These are phyloP conservation scores for Onychostoma macrolepis DNA, from an alignment of 2,113 vertebrate species.

Conservation along the genomic window DNA sequence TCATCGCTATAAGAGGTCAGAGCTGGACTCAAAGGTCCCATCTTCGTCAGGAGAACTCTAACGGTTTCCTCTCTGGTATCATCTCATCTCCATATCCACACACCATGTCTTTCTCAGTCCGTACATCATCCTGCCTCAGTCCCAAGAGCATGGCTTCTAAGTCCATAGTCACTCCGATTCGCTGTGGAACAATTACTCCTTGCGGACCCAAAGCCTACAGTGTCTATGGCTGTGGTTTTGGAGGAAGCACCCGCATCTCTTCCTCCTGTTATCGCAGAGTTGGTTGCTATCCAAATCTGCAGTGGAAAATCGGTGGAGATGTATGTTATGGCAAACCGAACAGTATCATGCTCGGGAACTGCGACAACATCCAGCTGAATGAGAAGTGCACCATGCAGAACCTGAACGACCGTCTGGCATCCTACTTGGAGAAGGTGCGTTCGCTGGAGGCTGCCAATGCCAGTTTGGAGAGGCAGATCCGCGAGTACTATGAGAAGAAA, in stretches of 20 bases:
- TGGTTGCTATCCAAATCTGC: background rate
- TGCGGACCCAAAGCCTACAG: slow-evolving; percentile 79
- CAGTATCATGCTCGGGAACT: background rate
- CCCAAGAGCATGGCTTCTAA: slow-evolving; percentile 21
- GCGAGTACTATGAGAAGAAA: slow-evolving; percentile 87
- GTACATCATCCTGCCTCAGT: background rate
- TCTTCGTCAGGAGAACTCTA: slow-evolving; percentile 31
- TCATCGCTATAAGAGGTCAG: slow-evolving; percentile 71
- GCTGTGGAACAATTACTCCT: slow-evolving; percentile 55
- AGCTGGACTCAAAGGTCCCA: slow-evolving; percentile 55
- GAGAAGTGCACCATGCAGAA: slow-evolving; percentile 96
- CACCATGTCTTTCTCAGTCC: slow-evolving; percentile 49
- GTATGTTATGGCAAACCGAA: background rate
- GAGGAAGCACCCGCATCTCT: slow-evolving; percentile 78
- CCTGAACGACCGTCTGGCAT: slow-evolving; percentile 89
- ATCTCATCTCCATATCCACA: slow-evolving; percentile 51
- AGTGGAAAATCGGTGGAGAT: background rate
- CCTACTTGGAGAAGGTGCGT: slow-evolving; percentile 89
- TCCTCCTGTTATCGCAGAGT: slow-evolving; percentile 54
- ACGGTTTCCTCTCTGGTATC: slow-evolving; percentile 56
- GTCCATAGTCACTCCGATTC: slow-evolving; percentile 46
- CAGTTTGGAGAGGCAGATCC: slow-evolving; percentile 85
- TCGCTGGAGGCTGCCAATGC: slow-evolving; percentile 17
- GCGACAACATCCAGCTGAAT: slow-evolving; percentile 70
- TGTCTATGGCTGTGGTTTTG: slow-evolving; percentile 76